Conservation (phyloP, 1,140 invertebrate species). For the Pantala flavescens region DNA sequence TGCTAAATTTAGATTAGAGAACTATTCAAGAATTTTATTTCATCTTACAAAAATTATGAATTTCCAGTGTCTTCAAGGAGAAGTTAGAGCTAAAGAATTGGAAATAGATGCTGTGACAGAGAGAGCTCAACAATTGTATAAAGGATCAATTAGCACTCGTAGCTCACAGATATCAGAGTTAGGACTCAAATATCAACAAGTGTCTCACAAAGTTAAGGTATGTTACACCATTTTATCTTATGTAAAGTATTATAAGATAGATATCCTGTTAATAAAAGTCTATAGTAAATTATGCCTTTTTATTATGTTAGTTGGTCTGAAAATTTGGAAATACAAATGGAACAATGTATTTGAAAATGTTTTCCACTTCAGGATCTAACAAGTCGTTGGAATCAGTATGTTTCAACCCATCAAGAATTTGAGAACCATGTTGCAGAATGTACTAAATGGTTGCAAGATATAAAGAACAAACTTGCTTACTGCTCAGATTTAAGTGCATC, state of each 20-base stretch:
- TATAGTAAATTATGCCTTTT: too few relatives aligned
- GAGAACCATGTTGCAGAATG: slow-evolving; percentile 68
- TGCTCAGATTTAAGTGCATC: slow-evolving; percentile 71
- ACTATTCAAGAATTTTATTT: too few relatives aligned
- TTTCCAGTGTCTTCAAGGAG: slow-evolving; percentile 62
- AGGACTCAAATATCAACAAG: slow-evolving; percentile 79
- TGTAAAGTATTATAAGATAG: too few relatives aligned
- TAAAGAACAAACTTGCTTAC: slow-evolving; percentile 71
- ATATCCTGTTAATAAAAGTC: too few relatives aligned
- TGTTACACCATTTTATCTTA: slow-evolving; percentile 38
- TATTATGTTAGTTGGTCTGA: too few relatives aligned
- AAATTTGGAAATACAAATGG: too few relatives aligned
- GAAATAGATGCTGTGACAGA: slow-evolving; percentile 90
- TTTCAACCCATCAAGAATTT: slow-evolving; percentile 79
- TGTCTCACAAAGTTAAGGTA: slow-evolving; percentile 80
- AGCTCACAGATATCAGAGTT: slow-evolving; percentile 75
- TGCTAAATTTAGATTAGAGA: too few relatives aligned
- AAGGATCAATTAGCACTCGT: slow-evolving; percentile 47
- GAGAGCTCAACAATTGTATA: slow-evolving; percentile 72
- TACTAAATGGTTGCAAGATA: slow-evolving; percentile 70
- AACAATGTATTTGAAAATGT: not conserved
- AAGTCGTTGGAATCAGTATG: slow-evolving; percentile 84
- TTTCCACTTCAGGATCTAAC: slow-evolving; percentile 53
- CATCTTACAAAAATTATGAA: too few relatives aligned
- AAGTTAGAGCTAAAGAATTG: slow-evolving; percentile 79